Conservation (phyloP, 2,888 invertebrate genomes). For the Didymodactylos carnosus region DNA sequence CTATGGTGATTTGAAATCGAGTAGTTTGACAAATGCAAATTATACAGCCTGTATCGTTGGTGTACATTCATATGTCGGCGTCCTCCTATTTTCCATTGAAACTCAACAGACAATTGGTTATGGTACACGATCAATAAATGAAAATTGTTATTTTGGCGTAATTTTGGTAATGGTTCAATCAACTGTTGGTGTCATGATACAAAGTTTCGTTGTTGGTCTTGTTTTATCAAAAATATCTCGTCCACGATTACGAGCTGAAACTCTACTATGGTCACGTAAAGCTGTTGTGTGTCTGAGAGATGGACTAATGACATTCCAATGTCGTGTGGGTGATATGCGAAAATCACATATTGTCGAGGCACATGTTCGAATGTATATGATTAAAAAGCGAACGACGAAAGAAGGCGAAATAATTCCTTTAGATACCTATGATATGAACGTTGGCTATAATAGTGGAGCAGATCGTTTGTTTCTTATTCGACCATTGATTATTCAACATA, state of each 20-base stretch:
- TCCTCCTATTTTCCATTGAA: constrained; percentile 14
- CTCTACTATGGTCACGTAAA: constrained; percentile 71
- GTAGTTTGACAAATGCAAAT: too few species aligned
- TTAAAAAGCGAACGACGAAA: constrained; percentile 70
- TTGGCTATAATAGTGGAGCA: constrained; percentile 70
- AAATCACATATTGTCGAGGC: constrained; percentile 95
- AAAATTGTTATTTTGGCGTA: constrained; percentile 9
- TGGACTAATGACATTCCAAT: constrained; percentile 66
- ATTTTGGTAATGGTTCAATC: constrained; percentile 14
- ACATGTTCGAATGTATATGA: constrained; percentile 77
- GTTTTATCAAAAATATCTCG: constrained; percentile 80
- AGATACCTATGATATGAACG: constrained; percentile 73
- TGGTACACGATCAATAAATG: constrained; percentile 5
- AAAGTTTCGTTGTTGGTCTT: constrained; percentile 53
- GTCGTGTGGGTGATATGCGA: too few species aligned
- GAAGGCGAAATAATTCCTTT: constrained; percentile 84
- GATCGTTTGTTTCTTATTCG: constrained; percentile 88
- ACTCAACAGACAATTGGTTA: constrained; percentile 15
- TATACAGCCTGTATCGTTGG: neutral
- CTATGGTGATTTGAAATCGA: too few species aligned
- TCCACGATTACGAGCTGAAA: constrained; percentile 85
- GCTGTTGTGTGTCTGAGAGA: constrained; percentile 78
- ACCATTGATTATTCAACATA: constrained; percentile 90
- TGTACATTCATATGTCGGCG: constrained; percentile 6
- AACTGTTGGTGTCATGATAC: constrained; percentile 36